These are phyloP conservation scores for Villa cingulata DNA, from an alignment of 2,888 invertebrate genomes.

Conservation along the genomic window DNA sequence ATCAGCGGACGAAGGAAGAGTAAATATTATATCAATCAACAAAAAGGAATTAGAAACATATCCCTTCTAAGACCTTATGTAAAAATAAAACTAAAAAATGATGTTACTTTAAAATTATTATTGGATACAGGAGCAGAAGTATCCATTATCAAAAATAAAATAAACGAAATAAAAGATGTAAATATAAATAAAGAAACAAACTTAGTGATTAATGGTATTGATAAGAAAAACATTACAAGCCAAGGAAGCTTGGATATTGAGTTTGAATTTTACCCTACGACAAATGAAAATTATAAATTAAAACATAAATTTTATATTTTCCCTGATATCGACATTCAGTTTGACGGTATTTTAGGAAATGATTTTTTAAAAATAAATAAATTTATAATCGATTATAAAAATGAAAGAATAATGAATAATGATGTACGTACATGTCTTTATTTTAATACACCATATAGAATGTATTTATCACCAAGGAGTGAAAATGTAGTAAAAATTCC, in stretches of 20 bases:
- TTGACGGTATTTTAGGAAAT: neutral
- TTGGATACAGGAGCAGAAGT: neutral
- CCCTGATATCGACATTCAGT: conserved; percentile 2
- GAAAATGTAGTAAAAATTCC: neutral
- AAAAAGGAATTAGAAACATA: neutral
- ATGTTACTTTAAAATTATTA: neutral
- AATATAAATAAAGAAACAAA: too few species aligned
- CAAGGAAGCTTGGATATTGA: too few species aligned
- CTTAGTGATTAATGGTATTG: too few species aligned
- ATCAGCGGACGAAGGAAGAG: too few species aligned
- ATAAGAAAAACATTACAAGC: too few species aligned
- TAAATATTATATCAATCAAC: neutral
- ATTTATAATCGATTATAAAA: conserved; percentile 1
- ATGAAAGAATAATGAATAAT: neutral
- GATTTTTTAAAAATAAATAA: neutral
- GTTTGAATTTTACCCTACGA: conserved; percentile 3
- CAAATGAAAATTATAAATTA: neutral
- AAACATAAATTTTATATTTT: conserved; percentile 2
- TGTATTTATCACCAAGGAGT: conserved; percentile 1
- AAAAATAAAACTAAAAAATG: neutral
- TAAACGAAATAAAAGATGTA: too few species aligned
- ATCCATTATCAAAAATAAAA: too few species aligned
- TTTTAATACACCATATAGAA: conserved; percentile 2
- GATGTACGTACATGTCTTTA: conserved; percentile 2
- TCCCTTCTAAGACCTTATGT: neutral